Base-by-base conservation (phyloP, 2,888 invertebrate species). In the Thereva unica region DNA sequence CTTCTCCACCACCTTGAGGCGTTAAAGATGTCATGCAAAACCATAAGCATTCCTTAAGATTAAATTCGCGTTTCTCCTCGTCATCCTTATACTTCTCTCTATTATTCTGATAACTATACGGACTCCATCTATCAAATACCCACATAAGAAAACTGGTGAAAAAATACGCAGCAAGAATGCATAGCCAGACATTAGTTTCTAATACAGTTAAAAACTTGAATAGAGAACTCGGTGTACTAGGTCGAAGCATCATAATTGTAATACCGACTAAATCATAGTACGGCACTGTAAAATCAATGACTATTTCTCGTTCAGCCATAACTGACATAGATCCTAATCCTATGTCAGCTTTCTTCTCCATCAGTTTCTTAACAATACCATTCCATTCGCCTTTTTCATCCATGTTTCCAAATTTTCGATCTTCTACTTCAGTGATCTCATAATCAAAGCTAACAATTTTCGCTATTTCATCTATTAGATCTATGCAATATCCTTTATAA, bases 11-110 rank as follows among this genome's bases (percentile, higher is more conserved):
- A 0, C 96, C 95, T 80, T 92, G 87, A 0, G 98, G 98, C 0
- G 97, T 98, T 12, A 98, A 82, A 42, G 97, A 97, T 47, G 97
- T 97, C 95, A 98, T 96, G 76, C 97, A 97, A 79, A 98, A 98
- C 97, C 97, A 98, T 0, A 98, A 85, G 76, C 97, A 97, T 80
- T 98, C 98, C 78, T 96, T 97, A 42, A 98, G 81, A 52, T 91
- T 94, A 76, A 98, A 98, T 77, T 95, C 93, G 4, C 97, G 84
- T 76, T 96, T 96, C 76, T 96, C 96, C 72, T 94, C 93, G 73
- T 95, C 95, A 67, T 95, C 91, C 76, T 90, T 91, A 77, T 95
- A 96, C 76, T 93, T 94, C 68, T 95, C 93, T 5, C 92, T 85
- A 78, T 96, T 96, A 77, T 97, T 97, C 75, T 92, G 96, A 77